Evolutionary conservation across 2,888 invertebrate genomes (phyloP), one percentile per base, ranked within the genome.

Genomic region (Pheosia tremula): DNA sequence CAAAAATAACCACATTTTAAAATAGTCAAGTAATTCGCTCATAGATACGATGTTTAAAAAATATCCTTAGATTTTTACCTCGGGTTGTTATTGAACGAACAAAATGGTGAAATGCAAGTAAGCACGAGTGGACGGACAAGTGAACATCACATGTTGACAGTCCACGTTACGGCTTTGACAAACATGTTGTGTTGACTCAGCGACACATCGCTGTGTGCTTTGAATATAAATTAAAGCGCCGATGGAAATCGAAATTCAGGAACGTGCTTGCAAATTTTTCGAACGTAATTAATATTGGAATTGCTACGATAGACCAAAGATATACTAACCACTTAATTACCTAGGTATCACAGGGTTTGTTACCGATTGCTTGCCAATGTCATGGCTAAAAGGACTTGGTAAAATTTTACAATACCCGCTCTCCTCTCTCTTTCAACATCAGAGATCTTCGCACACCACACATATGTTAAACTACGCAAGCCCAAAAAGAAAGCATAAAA

Each of bases 171-270:
- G 81, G 82, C 75, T 78, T 83, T 79, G 64, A 77, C 85, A 85
- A 88, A 87, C 89, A 86, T 75, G 83, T 82, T 80, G 82, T 86
- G 87, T 87, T 90, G 87, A 88, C 85, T 89, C 88, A 83, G 81
- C 86, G 82, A 89, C 88, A 88, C 89, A 85, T 85, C 84, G 79
- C 77, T 83, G 84, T 87, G 81, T 85, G 88, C 85, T 86, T 86
- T 86, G 89, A 90, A 91, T 90, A 86, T 85, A 85, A 90, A 90
- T 89, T 84, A 87, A 84, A 88, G 83, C 80, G 79, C 79, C 78
- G 78, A 81, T 82, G 75, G 72, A 84, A 85, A 88, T 86, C 83
- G 80, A 86, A 87, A 85, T 85, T 77, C 83, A 78, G 67, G 69
- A 74, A 79, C 83, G 82, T 84, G 81, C 72, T 76, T 69, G 66